Base-by-base conservation (phyloP, 2,797 vertebrate species). In the Hylomyscus alleni region DNA sequence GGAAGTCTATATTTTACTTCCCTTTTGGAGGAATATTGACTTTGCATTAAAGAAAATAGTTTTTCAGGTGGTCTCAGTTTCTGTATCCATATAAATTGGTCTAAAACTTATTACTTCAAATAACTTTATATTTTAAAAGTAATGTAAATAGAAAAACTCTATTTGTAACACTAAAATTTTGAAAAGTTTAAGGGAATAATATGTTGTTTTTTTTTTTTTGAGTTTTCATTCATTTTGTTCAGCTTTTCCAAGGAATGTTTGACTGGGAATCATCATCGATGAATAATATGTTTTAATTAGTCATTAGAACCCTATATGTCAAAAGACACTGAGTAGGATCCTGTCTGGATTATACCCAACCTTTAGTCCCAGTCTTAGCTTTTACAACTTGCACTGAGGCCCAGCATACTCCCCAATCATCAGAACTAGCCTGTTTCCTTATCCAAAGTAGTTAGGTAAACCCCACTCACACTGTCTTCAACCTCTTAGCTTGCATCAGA, bases 71-170 rank as follows among this genome's bases (percentile, higher is more conserved):
- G 82, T 40, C 81, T 94, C 89, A 85, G 54, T 82, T 95, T 93
- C 20, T 81, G 58, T 75, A 83, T 75, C 20, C 17, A 6, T 58
- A 67, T 52, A 94, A 82, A 22, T 89, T 75, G 44, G 34, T 2
- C 34, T 90, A 15, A n/a, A 90, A 88, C 29, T 91, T 97, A 54
- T 94, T 97, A 87, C 89, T 95, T 97, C 94, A 97, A 83, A 94
- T 73, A 65, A 86, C 75, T 78, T 83, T 91, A 81, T 40, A 44
- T 3, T 93, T 97, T 91, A 19, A 77, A 90, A 2, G 85, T 93
- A 84, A 90, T 37, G 9, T 82, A 89, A 89, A 77, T 76, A 95
- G 85, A 91, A 90, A 95, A 50, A 20, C 89, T 60, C 47, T 54
- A 87, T 19, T 65, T 93, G 54, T 96, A 76, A 47, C 20, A 14